Base-by-base conservation (phyloP, 2,113 vertebrate species). In the Phrynocephalus versicolor region DNA sequence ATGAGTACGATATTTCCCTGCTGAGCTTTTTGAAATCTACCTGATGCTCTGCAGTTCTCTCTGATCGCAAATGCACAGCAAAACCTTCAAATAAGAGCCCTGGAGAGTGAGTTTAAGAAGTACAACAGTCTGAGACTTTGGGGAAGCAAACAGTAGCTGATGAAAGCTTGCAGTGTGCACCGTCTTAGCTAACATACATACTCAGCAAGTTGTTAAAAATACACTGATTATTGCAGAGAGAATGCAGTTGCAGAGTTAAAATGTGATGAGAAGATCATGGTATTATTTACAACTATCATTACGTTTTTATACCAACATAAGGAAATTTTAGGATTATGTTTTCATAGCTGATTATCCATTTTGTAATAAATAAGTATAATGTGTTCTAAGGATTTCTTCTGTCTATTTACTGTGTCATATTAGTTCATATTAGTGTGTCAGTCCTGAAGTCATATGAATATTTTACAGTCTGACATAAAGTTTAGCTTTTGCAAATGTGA, bases 141-240 rank as follows among this genome's bases (percentile, higher is more conserved):
- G 84, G 86, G 90, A 85, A 85, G 81, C 85, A 94, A 93, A 91
- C 60, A 82, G 81, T 90, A 85, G 90, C 85, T 90, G 87, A 89
- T 94, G 85, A 93, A 89, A 91, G 33, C 25, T 15, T 33, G 79
- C 89, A 79, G 81, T 87, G n/a, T 19, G 86, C 89, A 30, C 86
- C 94, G 87, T 64, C 77, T 51, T 60, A 85, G 85, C 83, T 95
- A 86, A 89, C 89, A 57, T 1, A 62, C 92, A 87, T 88, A 90
- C 94, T 93, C 85, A 90, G 45, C 88, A 89, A 85, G 74, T 94
- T 91, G 91, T 35, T 88, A 72, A 88, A 76, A 87, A 84, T 91
- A 41, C 1, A 12, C 87, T 92, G 90, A 89, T 94, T 82, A 85
- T 86, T 83, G 25, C 71, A 92, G 82, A 78, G 82, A 21, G 89